phyloP scores from a whole-genome alignment of 2,888 invertebrate genomes.

The Bembecia ichneumoniformis region DNA sequence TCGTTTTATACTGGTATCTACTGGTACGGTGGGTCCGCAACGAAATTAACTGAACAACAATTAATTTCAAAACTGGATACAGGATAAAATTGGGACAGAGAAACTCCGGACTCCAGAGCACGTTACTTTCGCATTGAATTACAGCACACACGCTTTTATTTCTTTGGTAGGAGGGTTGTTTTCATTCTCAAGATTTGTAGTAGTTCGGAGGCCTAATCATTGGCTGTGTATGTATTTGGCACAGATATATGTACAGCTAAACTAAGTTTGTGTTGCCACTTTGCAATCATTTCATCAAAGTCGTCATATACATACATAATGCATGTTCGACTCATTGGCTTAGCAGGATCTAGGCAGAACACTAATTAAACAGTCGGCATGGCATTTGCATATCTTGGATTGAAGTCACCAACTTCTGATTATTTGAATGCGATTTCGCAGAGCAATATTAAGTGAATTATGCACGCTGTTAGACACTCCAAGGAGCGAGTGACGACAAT shows the following conservation, averaged over 20 bases:
- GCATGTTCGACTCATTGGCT: conserved; percentile 16
- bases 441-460: conserved; percentile 51
- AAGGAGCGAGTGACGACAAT: background rate
- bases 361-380: conserved; percentile 52
- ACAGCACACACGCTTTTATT: too few relatives aligned
- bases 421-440: conserved; percentile 57
- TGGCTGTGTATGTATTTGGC: too few relatives aligned
- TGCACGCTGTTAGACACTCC: conserved; percentile 21
- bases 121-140: too few relatives aligned
- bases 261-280: background rate
- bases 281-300: conserved; percentile 12
- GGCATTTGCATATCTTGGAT: conserved; percentile 55
- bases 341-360: conserved; percentile 5
- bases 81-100: too few relatives aligned
- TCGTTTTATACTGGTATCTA: too few relatives aligned
- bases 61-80: too few relatives aligned
- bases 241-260: background rate
- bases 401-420: conserved; percentile 52
- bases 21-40: too few relatives aligned
- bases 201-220: too few relatives aligned
- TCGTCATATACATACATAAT: conserved; percentile 7
- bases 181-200: too few relatives aligned
- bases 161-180: too few relatives aligned
- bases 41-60: too few relatives aligned
- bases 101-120: too few relatives aligned